Conservation (phyloP, 1,140 invertebrate genomes). For the Metaphire vulgaris region DNA sequence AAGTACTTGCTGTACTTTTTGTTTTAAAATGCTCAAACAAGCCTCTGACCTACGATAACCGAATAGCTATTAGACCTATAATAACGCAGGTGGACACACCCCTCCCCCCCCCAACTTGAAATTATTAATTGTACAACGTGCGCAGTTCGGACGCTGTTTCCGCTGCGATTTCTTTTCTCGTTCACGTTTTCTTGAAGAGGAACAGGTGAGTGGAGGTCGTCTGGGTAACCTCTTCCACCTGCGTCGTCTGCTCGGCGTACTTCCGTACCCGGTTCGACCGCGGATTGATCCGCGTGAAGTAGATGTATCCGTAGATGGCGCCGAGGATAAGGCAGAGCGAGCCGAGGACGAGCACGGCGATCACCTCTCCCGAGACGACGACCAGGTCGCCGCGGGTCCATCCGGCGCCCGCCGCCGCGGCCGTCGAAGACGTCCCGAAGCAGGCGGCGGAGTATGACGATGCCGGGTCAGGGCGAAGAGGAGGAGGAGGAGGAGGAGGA, state of each 20-base stretch:
- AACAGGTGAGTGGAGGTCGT: slow-evolving; percentile 18
- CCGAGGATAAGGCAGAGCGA: slow-evolving; percentile 5
- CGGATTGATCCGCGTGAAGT: slow-evolving; percentile 10
- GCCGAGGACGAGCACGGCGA: not conserved
- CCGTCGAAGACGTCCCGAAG: not conserved
- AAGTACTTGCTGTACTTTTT: no score
- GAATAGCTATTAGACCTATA: no score
- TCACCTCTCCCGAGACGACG: not conserved
- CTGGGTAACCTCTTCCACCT: not conserved
- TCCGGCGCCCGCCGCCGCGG: not conserved
- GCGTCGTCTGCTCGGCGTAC: not conserved
- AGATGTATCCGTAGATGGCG: slow-evolving; percentile 15
- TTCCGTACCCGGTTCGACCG: not conserved
- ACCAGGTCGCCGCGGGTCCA: not conserved
- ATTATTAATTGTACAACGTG: no score
- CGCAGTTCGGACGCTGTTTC: no score
- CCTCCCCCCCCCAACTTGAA: no score
- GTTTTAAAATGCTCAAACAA: no score
- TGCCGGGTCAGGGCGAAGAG: no score
- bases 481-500: no score
- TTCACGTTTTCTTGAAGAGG: slow-evolving; percentile 16
- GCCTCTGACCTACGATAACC: no score
- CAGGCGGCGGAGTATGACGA: not conserved
- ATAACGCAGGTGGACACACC: no score
- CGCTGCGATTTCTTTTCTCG: no score